Base-by-base conservation (phyloP, 2,888 invertebrate genomes). In the Cloeon dipterum region DNA sequence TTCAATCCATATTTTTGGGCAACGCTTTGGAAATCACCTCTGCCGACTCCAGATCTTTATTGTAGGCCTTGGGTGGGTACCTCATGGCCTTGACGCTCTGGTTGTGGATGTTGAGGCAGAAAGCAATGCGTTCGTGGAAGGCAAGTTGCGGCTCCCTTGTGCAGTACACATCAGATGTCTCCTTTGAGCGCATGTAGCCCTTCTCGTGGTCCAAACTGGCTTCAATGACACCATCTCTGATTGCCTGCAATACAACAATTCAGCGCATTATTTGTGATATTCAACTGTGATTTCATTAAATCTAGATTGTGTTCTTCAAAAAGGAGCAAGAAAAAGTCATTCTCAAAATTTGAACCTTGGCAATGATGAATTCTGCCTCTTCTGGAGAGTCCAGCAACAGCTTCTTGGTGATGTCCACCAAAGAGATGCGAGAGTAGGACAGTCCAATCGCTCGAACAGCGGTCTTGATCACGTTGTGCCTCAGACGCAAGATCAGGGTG, bases 61-160 rank as follows among this genome's bases (percentile, higher is more conserved):
- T 94, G 61, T 96, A 96, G 1, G 94, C 89, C 54, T 96, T 96
- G 1, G 94, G 94, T 16, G 98, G 98, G 62, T 94, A 98, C 45
- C 98, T 72, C 91, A 98, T 94, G 0, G 98, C 96, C 58, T 93
- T 98, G 41, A 98, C 94, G 58, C 94, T 94, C 59, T 94, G 93
- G 58, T 98, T 96, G 53, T 98, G 94, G 45, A 98, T 69, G 57
- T 96, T 91, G 44, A 99, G 65, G 52, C 98, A 98, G 57, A 98
- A 98, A 2, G 83, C 81, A 49, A 96, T 94, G 47, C 96, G 72
- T 55, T 94, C 85, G 61, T 94, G 91, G 61, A 94, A 94, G 40
- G 93, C 91, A 42, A 89, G 61, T 52, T 93, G 81, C 0, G 96
- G 96, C 54, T 96, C 94, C 43, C 86, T 70, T 1, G 96, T 98